Base-by-base conservation (phyloP, 2,797 vertebrate species). In the Cryptoblepharus egeriae region DNA sequence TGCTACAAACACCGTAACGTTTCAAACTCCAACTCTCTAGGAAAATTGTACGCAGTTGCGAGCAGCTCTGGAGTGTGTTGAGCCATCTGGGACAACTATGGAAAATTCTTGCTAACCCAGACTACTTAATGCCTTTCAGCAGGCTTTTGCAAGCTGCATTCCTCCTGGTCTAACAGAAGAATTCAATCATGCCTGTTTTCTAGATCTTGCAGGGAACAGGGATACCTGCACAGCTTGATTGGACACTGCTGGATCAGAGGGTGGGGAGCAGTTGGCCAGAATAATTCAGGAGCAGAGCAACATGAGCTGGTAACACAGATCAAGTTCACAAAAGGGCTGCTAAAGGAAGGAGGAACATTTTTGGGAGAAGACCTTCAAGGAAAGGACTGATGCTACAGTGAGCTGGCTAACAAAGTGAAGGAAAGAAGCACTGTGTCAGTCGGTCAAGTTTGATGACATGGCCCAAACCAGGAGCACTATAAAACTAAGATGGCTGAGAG, bases 101-200 rank as follows among this genome's bases (percentile, higher is more conserved):
- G 83, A 77, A 86, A 84, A 81, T 68, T 18, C 22, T 49, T 42
- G 28, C 26, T 32, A 22, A 72, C 60, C 8, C 58, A 20, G 8
- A 83, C 75, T 0, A 8, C 60, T 24, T 57, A 77, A 77, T 83
- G 30, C 18, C 28, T 61, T 68, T 52, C 58, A 64, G 77, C 30
- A 13, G 86, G 57, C 78, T 84, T 79, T 77, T 74, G 85, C 89
- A 89, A 42, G 79, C 85, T 90, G 76, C 82, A 90, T 91, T 82
- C 81, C 80, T 83, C 77, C 81, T 87, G 63, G 26, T 80, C 74
- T 39, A 77, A 76, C 52, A 71, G 42, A 18, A 3, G 15, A 57
- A 12, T 5, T 18, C 20, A 32, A 24, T 26, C 24, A 13, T 45
- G 30, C 18, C 24, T 16, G 24, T 45, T 30, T 49, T 42, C 42